phyloP scores from a whole-genome alignment of 2,888 invertebrate genomes.

The Patella caerulea region DNA sequence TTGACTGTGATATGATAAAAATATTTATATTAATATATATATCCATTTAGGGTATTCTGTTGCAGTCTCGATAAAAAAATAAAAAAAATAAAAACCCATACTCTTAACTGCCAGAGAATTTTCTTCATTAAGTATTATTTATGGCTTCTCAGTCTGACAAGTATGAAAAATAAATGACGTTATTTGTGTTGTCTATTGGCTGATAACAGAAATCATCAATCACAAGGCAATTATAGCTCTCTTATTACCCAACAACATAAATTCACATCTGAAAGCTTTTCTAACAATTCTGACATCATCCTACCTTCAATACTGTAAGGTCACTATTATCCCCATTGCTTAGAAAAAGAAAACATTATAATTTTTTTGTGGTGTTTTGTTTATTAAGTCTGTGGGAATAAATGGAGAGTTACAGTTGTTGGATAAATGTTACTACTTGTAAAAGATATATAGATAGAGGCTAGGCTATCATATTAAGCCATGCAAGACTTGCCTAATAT shows the following conservation, averaged over 20 bases:
- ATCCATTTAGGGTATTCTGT: not conserved
- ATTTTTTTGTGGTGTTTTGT: no score
- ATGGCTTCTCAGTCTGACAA: constrained; percentile 61
- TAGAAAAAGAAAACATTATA: no score
- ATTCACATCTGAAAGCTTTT: constrained; percentile 20
- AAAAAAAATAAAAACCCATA: not conserved
- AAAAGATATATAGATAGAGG: no score
- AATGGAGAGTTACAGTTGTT: no score
- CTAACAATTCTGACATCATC: not conserved
- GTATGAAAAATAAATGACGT: constrained; percentile 69
- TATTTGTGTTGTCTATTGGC: constrained; percentile 62
- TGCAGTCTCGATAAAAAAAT: constrained; percentile 11
- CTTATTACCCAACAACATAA: constrained; percentile 52
- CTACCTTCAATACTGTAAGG: no score
- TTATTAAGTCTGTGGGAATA: no score
- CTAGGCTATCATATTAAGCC: constrained; percentile 26
- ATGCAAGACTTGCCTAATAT: constrained; percentile 38
- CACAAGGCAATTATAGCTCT: constrained; percentile 63
- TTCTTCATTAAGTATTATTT: constrained; percentile 63
- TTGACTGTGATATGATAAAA: no score
- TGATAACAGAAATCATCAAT: constrained; percentile 67
- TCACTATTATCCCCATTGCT: no score
- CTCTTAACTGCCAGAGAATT: constrained; percentile 23
- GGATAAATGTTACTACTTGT: no score
- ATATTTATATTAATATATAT: no score